Evolutionary conservation across 2,797 vertebrate genomes (phyloP).

Genomic region (Gobionotothen gibberifrons): DNA sequence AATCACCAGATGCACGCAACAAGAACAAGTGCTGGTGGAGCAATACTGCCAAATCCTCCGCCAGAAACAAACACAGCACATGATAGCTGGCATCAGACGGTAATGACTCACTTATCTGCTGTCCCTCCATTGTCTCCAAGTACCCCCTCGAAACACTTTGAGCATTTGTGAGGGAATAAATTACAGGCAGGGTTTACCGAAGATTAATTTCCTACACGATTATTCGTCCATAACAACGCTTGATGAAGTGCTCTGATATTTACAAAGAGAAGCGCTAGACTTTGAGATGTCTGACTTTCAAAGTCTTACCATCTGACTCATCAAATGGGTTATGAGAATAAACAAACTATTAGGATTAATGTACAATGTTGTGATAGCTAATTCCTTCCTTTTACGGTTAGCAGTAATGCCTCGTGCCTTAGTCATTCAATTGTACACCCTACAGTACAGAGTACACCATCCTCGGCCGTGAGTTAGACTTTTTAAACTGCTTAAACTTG

Average conservation of each 20-base stretch:
- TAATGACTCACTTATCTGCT: conserved; percentile 29
- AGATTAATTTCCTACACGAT: conserved; percentile 10
- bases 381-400: conserved; percentile 46
- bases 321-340: conserved; percentile 29
- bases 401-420: background rate
- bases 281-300: background rate
- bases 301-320: conserved; percentile 16
- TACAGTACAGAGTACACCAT: background rate
- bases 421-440: conserved; percentile 15
- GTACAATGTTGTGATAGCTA: conserved; percentile 10
- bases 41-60: conserved; percentile 1
- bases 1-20: conserved; percentile 20
- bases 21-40: conserved; percentile 29
- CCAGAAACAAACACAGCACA: conserved; percentile 8
- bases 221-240: conserved; percentile 3
- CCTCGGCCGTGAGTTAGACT: background rate
- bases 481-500: conserved; percentile 15
- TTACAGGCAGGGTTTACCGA: conserved; percentile 16
- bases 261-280: background rate
- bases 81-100: conserved; percentile 22
- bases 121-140: conserved; percentile 24
- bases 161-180: background rate
- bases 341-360: conserved; percentile 35
- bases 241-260: background rate
- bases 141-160: conserved; percentile 9